Conservation (phyloP, 2,113 vertebrate genomes). For the Leptocoma aspasia region DNA sequence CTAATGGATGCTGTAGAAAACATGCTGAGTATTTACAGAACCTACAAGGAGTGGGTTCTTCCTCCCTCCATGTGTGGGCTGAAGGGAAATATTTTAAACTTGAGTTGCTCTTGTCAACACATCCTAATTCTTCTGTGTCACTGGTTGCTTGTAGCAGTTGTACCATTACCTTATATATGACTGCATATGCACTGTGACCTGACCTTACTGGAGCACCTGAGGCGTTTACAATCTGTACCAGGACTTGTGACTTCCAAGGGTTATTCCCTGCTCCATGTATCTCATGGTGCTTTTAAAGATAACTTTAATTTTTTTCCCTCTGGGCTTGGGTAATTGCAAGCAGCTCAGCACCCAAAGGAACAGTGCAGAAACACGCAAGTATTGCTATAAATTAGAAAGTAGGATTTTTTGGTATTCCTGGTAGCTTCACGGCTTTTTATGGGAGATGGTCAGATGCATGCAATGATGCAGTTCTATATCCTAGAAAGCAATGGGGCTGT, state of each 20-base stretch:
- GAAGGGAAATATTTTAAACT: neutral
- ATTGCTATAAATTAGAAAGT: neutral
- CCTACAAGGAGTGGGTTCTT: neutral
- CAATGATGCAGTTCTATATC: neutral
- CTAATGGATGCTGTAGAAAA: neutral
- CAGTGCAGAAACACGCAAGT: neutral
- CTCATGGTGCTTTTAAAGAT: neutral
- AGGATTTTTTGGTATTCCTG: neutral
- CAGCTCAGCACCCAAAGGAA: neutral
- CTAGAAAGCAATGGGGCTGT: neutral
- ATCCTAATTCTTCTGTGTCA: neutral
- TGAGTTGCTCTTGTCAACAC: constrained; percentile 20
- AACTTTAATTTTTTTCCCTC: neutral
- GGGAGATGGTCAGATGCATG: neutral
- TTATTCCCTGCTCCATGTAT: fast-evolving
- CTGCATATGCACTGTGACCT: neutral
- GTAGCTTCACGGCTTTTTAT: neutral
- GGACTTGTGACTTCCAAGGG: neutral
- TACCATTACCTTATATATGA: neutral
- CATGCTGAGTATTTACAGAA: neutral
- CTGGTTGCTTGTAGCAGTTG: neutral
- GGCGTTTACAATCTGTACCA: neutral
- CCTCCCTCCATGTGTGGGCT: neutral
- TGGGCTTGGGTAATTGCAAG: neutral
- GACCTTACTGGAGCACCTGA: neutral